A percentile compares a stretch with the other conserved stretches of the same genome.
Evolutionary conservation across 2,888 invertebrate genomes (phyloP).

Genomic region (Muscina levida): DNA sequence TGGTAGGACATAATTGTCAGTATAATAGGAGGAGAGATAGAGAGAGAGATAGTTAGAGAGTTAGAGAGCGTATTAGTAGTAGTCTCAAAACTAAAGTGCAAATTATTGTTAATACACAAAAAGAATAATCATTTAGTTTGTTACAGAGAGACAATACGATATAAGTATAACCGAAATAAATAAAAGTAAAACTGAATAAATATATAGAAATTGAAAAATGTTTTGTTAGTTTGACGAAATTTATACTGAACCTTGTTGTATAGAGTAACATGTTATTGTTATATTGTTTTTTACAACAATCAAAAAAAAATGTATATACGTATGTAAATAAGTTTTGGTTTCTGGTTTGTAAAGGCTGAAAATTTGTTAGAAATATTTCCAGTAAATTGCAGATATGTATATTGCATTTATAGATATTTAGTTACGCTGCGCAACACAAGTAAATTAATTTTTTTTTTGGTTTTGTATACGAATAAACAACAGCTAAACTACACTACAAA

Average conservation of each 20-base stretch:
- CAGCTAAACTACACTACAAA: constrained; percentile 72
- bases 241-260: constrained; percentile 68
- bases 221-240: constrained; percentile 40
- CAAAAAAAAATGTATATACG: too few species aligned
- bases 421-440: constrained; percentile 25
- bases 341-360: neutral
- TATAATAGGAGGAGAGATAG: constrained; percentile 20
- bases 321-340: constrained; percentile 31
- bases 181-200: neutral
- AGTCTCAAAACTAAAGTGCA: constrained; percentile 63
- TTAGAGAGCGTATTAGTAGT: constrained; percentile 3
- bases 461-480: constrained; percentile 57
- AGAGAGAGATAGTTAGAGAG: neutral
- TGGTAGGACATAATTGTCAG: constrained; percentile 10
- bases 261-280: constrained; percentile 29
- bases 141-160: too few species aligned
- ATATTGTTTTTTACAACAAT: neutral
- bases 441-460: constrained; percentile 41
- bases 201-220: neutral
- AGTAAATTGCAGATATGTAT: neutral
- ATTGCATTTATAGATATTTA: constrained; percentile 15
- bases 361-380: constrained; percentile 21
- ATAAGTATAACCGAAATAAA: too few species aligned
- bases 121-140: constrained; percentile 1
- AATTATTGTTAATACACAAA: constrained; percentile 52